These are phyloP conservation scores for Caradrina clavipalpis DNA, from an alignment of 2,888 invertebrate genomes.

Conservation along the genomic window DNA sequence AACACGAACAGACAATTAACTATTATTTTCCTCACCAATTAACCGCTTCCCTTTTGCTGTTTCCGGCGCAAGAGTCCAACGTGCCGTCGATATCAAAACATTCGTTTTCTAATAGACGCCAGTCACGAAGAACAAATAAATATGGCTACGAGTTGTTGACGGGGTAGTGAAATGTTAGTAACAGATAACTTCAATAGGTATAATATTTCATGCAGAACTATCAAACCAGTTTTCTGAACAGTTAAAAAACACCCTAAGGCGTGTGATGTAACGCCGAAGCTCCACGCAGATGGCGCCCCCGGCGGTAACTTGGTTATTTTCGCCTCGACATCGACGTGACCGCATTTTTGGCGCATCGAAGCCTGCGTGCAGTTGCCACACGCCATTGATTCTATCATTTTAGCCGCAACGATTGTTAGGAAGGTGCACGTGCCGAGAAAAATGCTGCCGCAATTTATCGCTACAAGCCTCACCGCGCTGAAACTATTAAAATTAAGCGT, in stretches of 20 bases:
- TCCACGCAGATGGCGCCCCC: constrained; percentile 19
- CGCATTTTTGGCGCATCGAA: constrained; percentile 63
- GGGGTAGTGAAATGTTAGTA: constrained; percentile 13
- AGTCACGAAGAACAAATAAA: constrained; percentile 42
- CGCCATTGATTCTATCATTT: constrained; percentile 71
- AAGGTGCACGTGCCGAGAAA: constrained; percentile 74
- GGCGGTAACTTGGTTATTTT: constrained; percentile 52
- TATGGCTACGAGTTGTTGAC: background rate
- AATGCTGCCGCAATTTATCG: constrained; percentile 73
- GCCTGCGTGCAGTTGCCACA: constrained; percentile 67
- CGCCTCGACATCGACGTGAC: constrained; percentile 63
- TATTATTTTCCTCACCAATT: constrained; percentile 47
- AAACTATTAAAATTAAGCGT: constrained; percentile 72
- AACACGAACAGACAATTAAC: constrained; percentile 50
- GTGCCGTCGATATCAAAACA: constrained; percentile 30
- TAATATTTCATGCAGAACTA: background rate
- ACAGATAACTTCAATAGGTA: constrained; percentile 3
- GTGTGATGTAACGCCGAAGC: constrained; percentile 43
- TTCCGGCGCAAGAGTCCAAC: constrained; percentile 36
- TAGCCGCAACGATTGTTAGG: constrained; percentile 55
- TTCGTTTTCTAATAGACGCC: constrained; percentile 37
- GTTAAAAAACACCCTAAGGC: constrained; percentile 19
- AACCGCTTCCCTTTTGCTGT: constrained; percentile 49
- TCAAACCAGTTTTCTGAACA: constrained; percentile 26
- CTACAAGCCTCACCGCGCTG: constrained; percentile 76